Percentiles rank a stretch among this genome's conserved stretches.
These are phyloP conservation scores for Busseola fusca DNA, from an alignment of 2,888 invertebrate species.

Conservation along the genomic window DNA sequence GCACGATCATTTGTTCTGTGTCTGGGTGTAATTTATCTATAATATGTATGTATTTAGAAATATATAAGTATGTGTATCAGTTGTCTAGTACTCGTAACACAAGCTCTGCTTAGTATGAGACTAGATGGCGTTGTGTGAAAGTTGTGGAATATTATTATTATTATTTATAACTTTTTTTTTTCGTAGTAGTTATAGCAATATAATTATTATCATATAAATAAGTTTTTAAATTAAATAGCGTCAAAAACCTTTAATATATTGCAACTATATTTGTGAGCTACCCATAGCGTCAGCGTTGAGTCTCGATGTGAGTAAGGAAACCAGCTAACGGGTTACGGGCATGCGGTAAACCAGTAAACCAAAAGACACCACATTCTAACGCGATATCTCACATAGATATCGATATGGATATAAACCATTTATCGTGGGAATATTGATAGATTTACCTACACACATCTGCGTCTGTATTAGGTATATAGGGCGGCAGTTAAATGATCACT, in stretches of 20 bases:
- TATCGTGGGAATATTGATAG: neutral
- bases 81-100: too few species aligned
- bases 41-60: too few species aligned
- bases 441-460: neutral
- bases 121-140: too few species aligned
- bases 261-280: neutral
- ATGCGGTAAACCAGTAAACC: slow-evolving; percentile 55
- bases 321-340: slow-evolving; percentile 37
- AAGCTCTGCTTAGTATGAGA: too few species aligned
- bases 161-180: too few species aligned
- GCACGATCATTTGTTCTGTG: too few species aligned
- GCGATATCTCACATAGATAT: slow-evolving; percentile 16
- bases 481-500: neutral
- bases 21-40: too few species aligned
- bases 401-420: neutral
- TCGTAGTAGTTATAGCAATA: neutral
- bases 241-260: neutral
- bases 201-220: neutral
- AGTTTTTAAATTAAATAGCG: neutral
- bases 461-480: neutral
- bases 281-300: slow-evolving; percentile 5
- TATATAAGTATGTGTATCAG: too few species aligned
- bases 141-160: too few species aligned
- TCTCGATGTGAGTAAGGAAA: slow-evolving; percentile 34
- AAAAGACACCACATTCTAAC: slow-evolving; percentile 40